Base-by-base conservation (phyloP, 2,888 invertebrate genomes). In the Ennomos quercinarius region DNA sequence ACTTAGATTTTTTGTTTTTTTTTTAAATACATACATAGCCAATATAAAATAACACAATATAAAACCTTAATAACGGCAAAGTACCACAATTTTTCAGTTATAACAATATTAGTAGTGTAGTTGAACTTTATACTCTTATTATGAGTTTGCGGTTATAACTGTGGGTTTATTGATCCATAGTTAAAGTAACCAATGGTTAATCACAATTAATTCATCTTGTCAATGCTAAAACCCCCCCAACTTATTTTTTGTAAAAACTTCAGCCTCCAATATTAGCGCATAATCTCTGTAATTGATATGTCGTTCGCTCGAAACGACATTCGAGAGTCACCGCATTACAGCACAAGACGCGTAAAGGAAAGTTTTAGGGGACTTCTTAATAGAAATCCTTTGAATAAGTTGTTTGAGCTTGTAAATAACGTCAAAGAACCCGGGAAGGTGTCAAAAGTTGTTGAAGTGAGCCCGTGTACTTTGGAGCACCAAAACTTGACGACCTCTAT, bases 401-500 rank as follows among this genome's bases (percentile, higher is more conserved):
- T 72, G 70, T 71, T 72, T 64, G 70, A 67, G 71, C 72, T 78
- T 80, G 76, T 80, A 80, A 82, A 83, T 80, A 82, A 77, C 70
- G 72, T 74, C 74, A 72, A 72, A 76, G 69, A 73, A 67, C 74
- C 67, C 70, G 67, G 65, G 60, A 70, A 77, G 78, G 78, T 82
- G 82, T 81, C 82, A 83, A 70, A 80, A 82, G 76, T 82, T 80
- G 62, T 67, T 67, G 60, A 76, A 77, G 73, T 74, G 65, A 64
- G 57, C 63, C 58, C 55, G 56, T 61, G 66, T 68, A 68, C 70
- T 73, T 75, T 69, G 17, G 74, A 77, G 74, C 77, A 76, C 76
- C 72, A 47, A 76, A 85, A 84, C 74, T 84, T 74, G 64, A 67
- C 67, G 76, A 82, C 80, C 83, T 73, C 81, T 79, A 85, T 86